phyloP scores from a whole-genome alignment of 2,113 vertebrate genomes.

The Pandion haliaetus region DNA sequence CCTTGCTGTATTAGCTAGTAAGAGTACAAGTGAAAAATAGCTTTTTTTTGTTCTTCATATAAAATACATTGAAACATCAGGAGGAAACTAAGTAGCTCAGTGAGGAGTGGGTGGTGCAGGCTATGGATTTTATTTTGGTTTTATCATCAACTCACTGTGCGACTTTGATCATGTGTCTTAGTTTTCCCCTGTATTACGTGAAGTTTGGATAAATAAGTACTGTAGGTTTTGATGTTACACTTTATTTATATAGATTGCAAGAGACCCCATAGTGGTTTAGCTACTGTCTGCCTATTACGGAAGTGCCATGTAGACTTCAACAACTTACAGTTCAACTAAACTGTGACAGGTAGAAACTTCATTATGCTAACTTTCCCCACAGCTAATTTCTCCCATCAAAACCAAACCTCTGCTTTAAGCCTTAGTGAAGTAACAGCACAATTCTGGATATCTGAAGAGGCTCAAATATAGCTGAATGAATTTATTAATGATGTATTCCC shows the following conservation, averaged over 20 bases:
- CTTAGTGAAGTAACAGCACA: neutral
- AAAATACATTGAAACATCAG: neutral
- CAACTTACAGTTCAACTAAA: neutral
- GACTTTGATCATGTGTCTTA: constrained; percentile 18
- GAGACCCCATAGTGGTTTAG: neutral
- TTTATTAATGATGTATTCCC: neutral
- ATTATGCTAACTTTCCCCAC: neutral
- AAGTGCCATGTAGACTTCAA: neutral
- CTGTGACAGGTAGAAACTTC: neutral
- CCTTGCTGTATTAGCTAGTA: neutral
- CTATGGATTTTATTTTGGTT: neutral
- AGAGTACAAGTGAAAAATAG: neutral
- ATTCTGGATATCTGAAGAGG: neutral
- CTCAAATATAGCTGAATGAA: neutral
- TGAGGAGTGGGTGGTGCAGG: neutral
- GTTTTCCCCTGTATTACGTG: neutral
- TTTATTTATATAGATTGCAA: neutral
- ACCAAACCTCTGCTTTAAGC: neutral
- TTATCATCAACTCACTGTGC: neutral
- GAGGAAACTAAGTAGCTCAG: neutral
- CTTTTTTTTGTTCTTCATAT: neutral
- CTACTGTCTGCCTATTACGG: neutral
- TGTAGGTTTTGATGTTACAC: neutral
- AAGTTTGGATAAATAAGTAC: neutral
- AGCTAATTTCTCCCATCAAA: neutral